Evolutionary conservation across 1,140 invertebrate genomes (phyloP).

Genomic region (Dinothrombium tinctorium): DNA sequence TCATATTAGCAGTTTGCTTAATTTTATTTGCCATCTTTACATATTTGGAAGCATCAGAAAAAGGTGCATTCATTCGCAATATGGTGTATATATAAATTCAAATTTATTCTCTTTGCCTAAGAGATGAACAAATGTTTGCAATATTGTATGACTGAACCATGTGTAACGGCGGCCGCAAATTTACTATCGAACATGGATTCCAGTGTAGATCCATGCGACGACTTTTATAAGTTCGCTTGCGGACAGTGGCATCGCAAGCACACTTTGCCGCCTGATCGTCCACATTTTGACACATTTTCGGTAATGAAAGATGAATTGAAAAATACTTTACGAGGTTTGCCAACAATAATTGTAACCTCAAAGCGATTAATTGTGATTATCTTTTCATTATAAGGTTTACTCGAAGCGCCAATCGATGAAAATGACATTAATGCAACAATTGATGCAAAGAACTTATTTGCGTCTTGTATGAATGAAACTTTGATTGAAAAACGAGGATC

Average conservation of each 20-base stretch:
- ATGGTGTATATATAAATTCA: too few species aligned
- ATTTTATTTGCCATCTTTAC: too few species aligned
- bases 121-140: too few species aligned
- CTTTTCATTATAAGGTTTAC: slow-evolving; percentile 48
- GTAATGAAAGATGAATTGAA: slow-evolving; percentile 43
- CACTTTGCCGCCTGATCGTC: slow-evolving; percentile 49
- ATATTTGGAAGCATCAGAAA: too few species aligned
- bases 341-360: too few species aligned
- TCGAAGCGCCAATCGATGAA: slow-evolving; percentile 18
- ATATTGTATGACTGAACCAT: slow-evolving; percentile 50
- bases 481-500: slow-evolving; percentile 34
- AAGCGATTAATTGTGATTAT: slow-evolving; percentile 59
- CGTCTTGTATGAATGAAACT: slow-evolving; percentile 58
- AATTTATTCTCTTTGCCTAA: too few species aligned
- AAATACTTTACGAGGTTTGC: slow-evolving; percentile 11
- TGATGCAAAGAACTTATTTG: slow-evolving; percentile 45
- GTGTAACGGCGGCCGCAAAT: slow-evolving; percentile 57
- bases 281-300: slow-evolving; percentile 26
- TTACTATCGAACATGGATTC: slow-evolving; percentile 60
- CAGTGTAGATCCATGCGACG: slow-evolving; percentile 57
- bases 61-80: too few species aligned
- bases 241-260: slow-evolving; percentile 75
- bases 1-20: too few species aligned
- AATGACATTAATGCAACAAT: slow-evolving; percentile 18
- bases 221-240: slow-evolving; percentile 84